phyloP scores from a whole-genome alignment of 2,888 invertebrate species.

The Phaedon cochleariae region DNA sequence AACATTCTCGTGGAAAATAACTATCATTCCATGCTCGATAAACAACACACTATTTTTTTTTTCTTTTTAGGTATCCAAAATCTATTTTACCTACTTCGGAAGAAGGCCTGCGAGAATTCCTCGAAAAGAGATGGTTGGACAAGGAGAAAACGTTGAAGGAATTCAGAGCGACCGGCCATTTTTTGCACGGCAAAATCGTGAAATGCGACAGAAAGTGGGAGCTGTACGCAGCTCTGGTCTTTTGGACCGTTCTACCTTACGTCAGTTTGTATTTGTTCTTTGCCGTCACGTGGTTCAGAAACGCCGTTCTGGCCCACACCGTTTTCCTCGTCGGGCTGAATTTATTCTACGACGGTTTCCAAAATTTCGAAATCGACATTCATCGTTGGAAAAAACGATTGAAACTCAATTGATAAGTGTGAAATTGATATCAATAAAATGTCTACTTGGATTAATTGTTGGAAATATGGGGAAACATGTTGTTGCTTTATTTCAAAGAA shows the following conservation, averaged over 20 bases:
- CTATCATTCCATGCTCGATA: too few relatives aligned
- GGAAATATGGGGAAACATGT: too few relatives aligned
- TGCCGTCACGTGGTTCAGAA: slow-evolving; percentile 63
- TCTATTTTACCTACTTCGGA: slow-evolving; percentile 69
- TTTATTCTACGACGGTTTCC: slow-evolving; percentile 68
- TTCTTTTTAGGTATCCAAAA: slow-evolving; percentile 69
- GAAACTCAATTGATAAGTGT: background rate
- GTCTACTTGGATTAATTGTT: too few relatives aligned
- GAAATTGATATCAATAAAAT: too few relatives aligned
- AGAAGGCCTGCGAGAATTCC: slow-evolving; percentile 68
- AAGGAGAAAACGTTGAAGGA: slow-evolving; percentile 71
- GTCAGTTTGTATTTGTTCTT: slow-evolving; percentile 63
- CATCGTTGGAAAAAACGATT: slow-evolving; percentile 38
- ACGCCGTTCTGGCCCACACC: slow-evolving; percentile 67
- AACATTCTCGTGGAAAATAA: too few relatives aligned
- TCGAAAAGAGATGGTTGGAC: slow-evolving; percentile 72
- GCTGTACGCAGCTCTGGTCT: slow-evolving; percentile 67
- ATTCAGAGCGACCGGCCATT: slow-evolving; percentile 68
- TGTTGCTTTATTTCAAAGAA: too few relatives aligned
- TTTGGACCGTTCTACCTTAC: slow-evolving; percentile 71
- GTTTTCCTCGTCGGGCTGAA: slow-evolving; percentile 67
- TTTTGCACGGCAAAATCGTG: slow-evolving; percentile 54
- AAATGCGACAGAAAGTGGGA: slow-evolving; percentile 58
- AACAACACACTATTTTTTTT: too few relatives aligned
- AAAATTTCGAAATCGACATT: slow-evolving; percentile 65